Evolutionary conservation across 2,797 vertebrate genomes (phyloP), one percentile per base, ranked within the genome.

Genomic region (Malurus leucopterus): DNA sequence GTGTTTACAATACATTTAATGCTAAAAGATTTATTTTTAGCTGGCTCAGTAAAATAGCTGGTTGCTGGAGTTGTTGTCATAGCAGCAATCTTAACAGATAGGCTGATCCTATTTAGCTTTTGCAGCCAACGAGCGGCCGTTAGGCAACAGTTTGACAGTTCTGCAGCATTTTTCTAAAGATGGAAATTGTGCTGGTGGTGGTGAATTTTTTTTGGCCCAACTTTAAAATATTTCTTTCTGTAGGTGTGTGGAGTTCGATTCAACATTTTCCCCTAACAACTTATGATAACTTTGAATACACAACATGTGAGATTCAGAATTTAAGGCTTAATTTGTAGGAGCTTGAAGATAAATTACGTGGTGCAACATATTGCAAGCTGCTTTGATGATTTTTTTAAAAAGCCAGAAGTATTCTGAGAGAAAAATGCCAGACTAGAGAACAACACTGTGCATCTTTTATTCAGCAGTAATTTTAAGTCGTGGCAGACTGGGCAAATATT

Each of bases 31-130:
- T 53, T 95, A 94, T 93, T 92, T 94, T 89, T 95, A 92, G 69
- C 90, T 86, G 72, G 72, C 86, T 85, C 83, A 93, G 89, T 89
- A 44, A 93, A 95, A 88, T 68, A 92, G 84, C 77, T 73, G 59
- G 20, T 86, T 92, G 89, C 89, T 94, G 5, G 77, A 91, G 85
- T 84, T 93, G 93, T 93, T 94, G 92, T 93, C 92, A 94, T 94
- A 93, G 92, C 93, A 94, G 93, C 89, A 91, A 80, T 92, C 91
- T 95, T 80, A 93, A 77, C 89, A 91, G 93, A 94, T 94, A 95
- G 88, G 84, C 91, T 70, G 90, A 50, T 93, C 84, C 86, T 87
- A 50, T 93, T 93, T 95, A 95, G 94, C 62, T 86, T 61, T 50
- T 92, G 86, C 84, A 93, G 92, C 93, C 91, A 77, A 57, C 68